Conservation (phyloP, 2,888 invertebrate species). For the Ochlodes sylvanus region DNA sequence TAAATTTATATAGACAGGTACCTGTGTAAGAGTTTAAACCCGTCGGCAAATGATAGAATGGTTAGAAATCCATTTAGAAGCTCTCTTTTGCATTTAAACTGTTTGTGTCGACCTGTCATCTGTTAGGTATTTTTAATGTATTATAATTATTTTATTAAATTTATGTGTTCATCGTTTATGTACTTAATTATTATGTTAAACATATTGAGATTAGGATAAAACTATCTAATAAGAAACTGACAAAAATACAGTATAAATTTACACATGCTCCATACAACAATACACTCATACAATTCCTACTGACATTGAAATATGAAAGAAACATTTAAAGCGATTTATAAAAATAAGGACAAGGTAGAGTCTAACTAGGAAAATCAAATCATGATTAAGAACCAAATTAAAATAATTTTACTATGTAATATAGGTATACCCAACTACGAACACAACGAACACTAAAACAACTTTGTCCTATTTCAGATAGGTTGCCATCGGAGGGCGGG, state of each 20-base stretch:
- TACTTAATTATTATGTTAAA: no score
- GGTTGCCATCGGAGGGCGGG: slow-evolving; percentile 17
- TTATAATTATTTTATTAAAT: no score
- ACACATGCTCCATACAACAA: slow-evolving; percentile 1
- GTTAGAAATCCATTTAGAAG: no score
- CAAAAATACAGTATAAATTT: no score
- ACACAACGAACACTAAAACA: slow-evolving; percentile 17
- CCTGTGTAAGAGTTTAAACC: no score
- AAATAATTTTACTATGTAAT: not conserved
- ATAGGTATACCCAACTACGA: not conserved
- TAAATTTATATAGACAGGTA: no score
- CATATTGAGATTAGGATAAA: no score
- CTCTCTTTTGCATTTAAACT: no score
- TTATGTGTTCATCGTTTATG: no score
- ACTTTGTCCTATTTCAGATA: slow-evolving; percentile 31
- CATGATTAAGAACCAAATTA: not conserved
- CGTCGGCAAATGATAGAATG: no score
- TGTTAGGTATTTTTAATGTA: no score
- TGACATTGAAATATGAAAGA: not conserved
- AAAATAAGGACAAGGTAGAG: not conserved
- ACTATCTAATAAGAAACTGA: not conserved
- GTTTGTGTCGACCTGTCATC: no score
- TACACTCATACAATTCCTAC: not conserved
- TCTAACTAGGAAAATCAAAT: not conserved
- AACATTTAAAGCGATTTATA: not conserved